These are phyloP conservation scores for Masnerella sp. DNA, from an alignment of 2,888 invertebrate species.

Conservation along the genomic window DNA sequence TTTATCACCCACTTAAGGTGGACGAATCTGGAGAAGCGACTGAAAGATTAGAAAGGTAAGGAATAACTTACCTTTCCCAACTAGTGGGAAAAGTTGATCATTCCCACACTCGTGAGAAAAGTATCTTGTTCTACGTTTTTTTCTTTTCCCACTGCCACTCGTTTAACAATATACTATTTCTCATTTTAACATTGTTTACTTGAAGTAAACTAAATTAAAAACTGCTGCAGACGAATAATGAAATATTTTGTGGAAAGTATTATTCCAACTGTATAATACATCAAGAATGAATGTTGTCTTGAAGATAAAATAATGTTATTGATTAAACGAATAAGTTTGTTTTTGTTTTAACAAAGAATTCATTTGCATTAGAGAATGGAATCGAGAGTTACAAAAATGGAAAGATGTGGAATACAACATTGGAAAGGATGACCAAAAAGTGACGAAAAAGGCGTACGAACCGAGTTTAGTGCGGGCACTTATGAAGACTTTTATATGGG, in stretches of 20 bases:
- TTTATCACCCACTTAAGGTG: conserved; percentile 72
- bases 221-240: no score
- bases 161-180: no score
- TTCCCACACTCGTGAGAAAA: no score
- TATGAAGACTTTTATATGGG: conserved; percentile 74
- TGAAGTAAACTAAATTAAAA: no score
- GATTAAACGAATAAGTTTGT: neutral
- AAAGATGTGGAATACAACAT: conserved; percentile 56
- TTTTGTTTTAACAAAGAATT: conserved; percentile 12
- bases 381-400: conserved; percentile 68
- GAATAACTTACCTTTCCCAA: no score
- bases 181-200: no score
- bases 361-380: conserved; percentile 78
- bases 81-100: no score
- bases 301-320: neutral
- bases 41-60: conserved; percentile 73
- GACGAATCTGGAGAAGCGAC: conserved; percentile 74
- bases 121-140: no score
- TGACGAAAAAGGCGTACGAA: conserved; percentile 52
- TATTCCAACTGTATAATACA: no score
- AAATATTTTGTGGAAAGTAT: no score
- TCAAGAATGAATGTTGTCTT: no score
- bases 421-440: conserved; percentile 59
- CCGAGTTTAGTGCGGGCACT: conserved; percentile 78
- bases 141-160: no score